Evolutionary conservation across 2,797 vertebrate species (phyloP).

Genomic region (Gambelia wislizenii): DNA sequence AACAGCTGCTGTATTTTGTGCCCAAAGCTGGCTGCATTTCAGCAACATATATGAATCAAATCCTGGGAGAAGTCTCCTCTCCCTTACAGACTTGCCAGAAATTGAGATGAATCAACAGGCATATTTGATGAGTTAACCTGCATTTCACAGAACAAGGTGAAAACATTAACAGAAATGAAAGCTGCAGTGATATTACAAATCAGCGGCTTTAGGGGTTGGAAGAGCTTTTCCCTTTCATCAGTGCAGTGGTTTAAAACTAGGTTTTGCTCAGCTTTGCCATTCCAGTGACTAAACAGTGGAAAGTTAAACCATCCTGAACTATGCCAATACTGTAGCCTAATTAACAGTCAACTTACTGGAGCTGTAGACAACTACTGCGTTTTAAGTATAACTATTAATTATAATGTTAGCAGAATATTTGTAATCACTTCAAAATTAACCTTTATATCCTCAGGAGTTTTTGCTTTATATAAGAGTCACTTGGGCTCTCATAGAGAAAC

Average conservation of each 20-base stretch:
- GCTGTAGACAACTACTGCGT: conserved; percentile 59
- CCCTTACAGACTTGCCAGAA: conserved; percentile 27
- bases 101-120: not conserved
- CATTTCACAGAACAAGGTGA: conserved; percentile 10
- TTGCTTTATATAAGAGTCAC: conserved; percentile 77
- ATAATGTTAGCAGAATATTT: conserved; percentile 73
- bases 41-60: conserved; percentile 8
- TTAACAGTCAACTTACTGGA: conserved; percentile 72
- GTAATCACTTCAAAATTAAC: conserved; percentile 81
- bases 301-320: conserved; percentile 54
- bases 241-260: conserved; percentile 32
- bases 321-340: conserved; percentile 59
- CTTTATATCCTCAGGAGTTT: conserved; percentile 80
- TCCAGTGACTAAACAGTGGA: conserved; percentile 43
- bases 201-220: conserved; percentile 38
- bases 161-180: conserved; percentile 28
- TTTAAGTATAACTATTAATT: conserved; percentile 78
- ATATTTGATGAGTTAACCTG: not conserved
- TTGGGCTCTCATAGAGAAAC: conserved; percentile 81
- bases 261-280: conserved; percentile 43
- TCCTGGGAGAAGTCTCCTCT: conserved; percentile 33
- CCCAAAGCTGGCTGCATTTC: conserved; percentile 4
- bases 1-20: not conserved
- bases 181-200: conserved; percentile 44
- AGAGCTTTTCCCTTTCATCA: conserved; percentile 34